These are phyloP conservation scores for Anser cygnoides DNA, from an alignment of 2,113 vertebrate species.

Conservation along the genomic window DNA sequence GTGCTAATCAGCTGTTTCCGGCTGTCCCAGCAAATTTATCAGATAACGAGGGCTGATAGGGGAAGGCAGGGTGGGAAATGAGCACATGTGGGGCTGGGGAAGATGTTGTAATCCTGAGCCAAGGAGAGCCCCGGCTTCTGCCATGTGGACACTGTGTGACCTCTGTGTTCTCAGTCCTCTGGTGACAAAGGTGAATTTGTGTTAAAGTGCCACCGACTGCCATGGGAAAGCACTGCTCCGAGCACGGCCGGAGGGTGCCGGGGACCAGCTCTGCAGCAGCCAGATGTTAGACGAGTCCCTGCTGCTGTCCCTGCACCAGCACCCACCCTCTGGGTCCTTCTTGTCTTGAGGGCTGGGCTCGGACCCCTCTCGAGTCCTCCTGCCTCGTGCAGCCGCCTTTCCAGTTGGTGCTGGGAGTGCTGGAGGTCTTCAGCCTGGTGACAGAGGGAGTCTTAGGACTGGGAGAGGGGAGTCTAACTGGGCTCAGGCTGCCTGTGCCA, in stretches of 20 bases:
- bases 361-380: not conserved
- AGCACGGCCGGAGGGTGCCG: not conserved
- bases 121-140: not conserved
- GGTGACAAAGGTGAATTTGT: not conserved
- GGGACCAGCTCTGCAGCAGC: not conserved
- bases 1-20: not conserved
- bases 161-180: not conserved
- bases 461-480: not conserved
- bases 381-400: not conserved
- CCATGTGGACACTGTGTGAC: accelerated
- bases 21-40: not conserved
- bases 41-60: not conserved
- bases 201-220: not conserved
- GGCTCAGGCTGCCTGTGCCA: not conserved
- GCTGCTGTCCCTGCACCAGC: not conserved
- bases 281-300: not conserved
- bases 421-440: not conserved
- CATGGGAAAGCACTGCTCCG: accelerated
- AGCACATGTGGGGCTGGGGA: not conserved
- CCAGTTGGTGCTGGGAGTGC: accelerated
- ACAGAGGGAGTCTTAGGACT: not conserved
- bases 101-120: not conserved
- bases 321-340: not conserved
- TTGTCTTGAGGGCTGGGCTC: accelerated
- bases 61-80: not conserved